A percentile compares a stretch with the other conserved stretches of the same genome.
Conservation (phyloP, 2,113 vertebrate species). For the Dasyprocta punctata region DNA sequence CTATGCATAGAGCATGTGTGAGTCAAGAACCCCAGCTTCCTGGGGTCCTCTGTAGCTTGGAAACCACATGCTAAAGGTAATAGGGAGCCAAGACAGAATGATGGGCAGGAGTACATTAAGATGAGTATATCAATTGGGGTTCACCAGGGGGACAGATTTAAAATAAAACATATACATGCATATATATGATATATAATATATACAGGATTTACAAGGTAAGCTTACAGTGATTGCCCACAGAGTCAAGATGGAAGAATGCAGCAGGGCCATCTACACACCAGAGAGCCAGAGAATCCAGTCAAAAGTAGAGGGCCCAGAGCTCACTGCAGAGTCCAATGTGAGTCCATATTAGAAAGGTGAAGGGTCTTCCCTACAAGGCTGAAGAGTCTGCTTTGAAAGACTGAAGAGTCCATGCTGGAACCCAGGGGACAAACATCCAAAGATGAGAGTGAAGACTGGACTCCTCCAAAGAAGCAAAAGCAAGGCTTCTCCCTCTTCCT, state of each 20-base stretch:
- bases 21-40: background rate
- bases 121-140: background rate
- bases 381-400: background rate
- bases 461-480: background rate
- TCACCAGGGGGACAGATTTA: background rate
- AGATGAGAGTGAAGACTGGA: background rate
- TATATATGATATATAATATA: background rate
- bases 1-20: fast-evolving
- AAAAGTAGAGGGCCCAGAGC: background rate
- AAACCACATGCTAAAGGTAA: background rate
- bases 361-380: background rate
- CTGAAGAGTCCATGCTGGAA: background rate
- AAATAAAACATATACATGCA: background rate
- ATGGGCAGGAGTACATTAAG: background rate
- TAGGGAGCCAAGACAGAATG: background rate
- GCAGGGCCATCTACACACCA: background rate
- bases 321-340: background rate
- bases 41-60: fast-evolving
- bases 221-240: background rate
- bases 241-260: background rate
- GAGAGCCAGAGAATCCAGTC: background rate
- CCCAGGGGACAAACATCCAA: background rate
- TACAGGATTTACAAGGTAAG: background rate
- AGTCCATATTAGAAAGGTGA: background rate
- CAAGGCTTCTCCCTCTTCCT: background rate